Evolutionary conservation across 1,140 invertebrate genomes (phyloP), one percentile per base, ranked within the genome.

Genomic region (Rhagoletis pomonella): DNA sequence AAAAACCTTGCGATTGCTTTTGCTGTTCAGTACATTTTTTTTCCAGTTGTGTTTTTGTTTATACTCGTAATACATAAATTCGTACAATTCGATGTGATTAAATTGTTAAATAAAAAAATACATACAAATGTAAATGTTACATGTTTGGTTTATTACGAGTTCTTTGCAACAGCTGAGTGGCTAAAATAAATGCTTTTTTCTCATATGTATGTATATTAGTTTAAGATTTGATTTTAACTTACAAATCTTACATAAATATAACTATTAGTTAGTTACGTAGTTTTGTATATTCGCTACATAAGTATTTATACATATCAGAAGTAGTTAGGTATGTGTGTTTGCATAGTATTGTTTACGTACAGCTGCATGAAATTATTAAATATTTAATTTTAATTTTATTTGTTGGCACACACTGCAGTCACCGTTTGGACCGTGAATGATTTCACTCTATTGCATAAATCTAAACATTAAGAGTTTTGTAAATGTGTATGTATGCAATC

Each of bases 51-150:
- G 19, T n/a, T 50, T 55, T 50, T 29, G 14, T 81, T 81, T 55
- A 29, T 29, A 29, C 29, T 29, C 29, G 29, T 77, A n/a, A 77
- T 50, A 77, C 44, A 55, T 81, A 81, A 81, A 81, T 81, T 81
- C 73, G 73, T 81, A 81, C 73, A 81, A 81, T 81, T 81, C 73
- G 73, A 81, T 81, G 73, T 81, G 73, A 9, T 47, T 81, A 81
- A 55, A 6, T 55, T 58, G 73, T 29, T 17, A 55, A 55, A 81
- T n/a, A 81, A 42, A 73, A 44, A 42, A 29, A 29, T 29, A 29
- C 29, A 29, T 19, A 67, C 65, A 2, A 19, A 6, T 73, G 69
- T 62, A 17, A 62, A 62, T n/a, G n/a, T 17, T 62, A 62, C 17
- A 62, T 3, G 4, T 62, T 55, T 6, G 9, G 60, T 17, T 12